Evolutionary conservation across 2,888 invertebrate genomes (phyloP), one percentile per base, ranked within the genome.

Genomic region (Cephus pulcher): DNA sequence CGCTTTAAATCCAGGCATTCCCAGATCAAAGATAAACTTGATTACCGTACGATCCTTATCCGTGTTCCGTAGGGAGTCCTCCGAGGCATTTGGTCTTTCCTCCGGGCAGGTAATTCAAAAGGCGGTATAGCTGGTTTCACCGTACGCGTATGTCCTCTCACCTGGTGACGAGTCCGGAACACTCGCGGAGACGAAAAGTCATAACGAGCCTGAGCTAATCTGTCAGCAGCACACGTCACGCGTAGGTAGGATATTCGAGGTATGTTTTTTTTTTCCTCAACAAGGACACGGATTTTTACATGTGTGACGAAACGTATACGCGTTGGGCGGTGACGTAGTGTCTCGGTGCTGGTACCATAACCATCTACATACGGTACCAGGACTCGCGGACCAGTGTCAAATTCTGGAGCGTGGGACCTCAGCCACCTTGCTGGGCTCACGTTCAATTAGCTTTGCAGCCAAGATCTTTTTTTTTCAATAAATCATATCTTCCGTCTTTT

Each of bases 321-420:
- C 70, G 1, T 15, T 32, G 30, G 70, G 70, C 6, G 6, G 70
- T 70, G n/a, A 70, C 70, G 70, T 9, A 33, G 70, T 15, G 70
- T 70, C 40, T 15, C 40, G 15, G 4, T 15, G 40, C 15, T 40
- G 40, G 40, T 40, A 40, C 1, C 2, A 40, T 0, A 1, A 40
- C 40, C 23, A 74, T 33, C 71, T 37, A 35, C 69, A 40, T 80
- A 75, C 75, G 83, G 82, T 87, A 87, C 88, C 85, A 86, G 88
- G 40, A 85, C 85, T 85, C 80, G 81, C 84, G 83, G 85, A 84
- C 86, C 85, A 88, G 89, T 89, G 89, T 90, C 90, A 89, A 88
- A 90, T 89, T 88, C 87, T 87, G 84, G 88, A 88, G 89, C 90
- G 90, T 91, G 90, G 88, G 90, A 91, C 30, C 70, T 70, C 30